phyloP scores from a whole-genome alignment of 2,113 vertebrate genomes.

The Pseudolaguvia tuberculata region DNA sequence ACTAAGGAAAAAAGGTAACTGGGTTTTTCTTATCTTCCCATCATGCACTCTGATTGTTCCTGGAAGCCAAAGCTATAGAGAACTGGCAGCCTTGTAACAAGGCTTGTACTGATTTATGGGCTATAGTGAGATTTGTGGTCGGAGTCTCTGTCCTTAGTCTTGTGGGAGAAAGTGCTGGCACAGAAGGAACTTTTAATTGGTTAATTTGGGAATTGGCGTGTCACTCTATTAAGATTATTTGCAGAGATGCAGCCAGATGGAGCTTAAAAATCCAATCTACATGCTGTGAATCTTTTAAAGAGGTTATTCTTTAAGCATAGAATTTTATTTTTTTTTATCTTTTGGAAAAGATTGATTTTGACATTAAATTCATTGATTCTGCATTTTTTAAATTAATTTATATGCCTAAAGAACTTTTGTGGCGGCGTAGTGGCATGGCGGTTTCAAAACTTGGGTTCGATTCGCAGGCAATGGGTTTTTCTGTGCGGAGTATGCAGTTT shows the following conservation, averaged over 20 bases:
- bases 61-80: background rate
- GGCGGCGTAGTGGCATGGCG: too few species aligned
- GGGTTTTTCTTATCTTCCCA: background rate
- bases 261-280: background rate
- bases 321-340: too few species aligned
- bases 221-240: constrained; percentile 22
- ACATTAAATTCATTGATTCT: too few species aligned
- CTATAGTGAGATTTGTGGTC: constrained; percentile 12
- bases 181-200: constrained; percentile 40
- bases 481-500: too few species aligned
- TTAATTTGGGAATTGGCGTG: constrained; percentile 28
- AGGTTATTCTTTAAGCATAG: background rate
- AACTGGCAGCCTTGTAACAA: background rate
- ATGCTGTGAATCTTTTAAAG: background rate
- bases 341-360: too few species aligned
- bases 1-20: too few species aligned
- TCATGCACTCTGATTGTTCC: background rate
- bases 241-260: constrained; percentile 12
- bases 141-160: background rate
- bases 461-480: too few species aligned
- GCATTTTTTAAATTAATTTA: too few species aligned
- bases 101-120: constrained; percentile 17
- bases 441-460: too few species aligned
- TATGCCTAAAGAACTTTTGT: too few species aligned
- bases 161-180: constrained; percentile 17